A percentile compares a stretch with the other conserved stretches of the same genome.
Conservation (phyloP, 2,797 vertebrate species). For the Tauraco hartlaubi region DNA sequence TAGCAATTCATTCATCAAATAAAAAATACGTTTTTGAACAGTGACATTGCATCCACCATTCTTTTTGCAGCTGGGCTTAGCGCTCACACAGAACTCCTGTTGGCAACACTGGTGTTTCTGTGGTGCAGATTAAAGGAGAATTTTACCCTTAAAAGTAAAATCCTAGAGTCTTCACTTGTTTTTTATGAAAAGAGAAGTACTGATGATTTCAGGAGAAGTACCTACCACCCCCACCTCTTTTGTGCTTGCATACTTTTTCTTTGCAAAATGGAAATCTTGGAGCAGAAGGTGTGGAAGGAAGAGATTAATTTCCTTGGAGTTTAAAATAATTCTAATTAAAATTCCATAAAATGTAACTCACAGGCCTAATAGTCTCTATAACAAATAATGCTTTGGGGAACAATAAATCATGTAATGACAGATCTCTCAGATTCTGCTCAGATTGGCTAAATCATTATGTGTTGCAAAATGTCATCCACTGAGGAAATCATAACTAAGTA, state of each 20-base stretch:
- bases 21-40: background rate
- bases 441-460: slow-evolving; percentile 49
- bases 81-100: background rate
- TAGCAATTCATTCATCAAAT: slow-evolving; percentile 31
- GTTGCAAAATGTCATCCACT: slow-evolving; percentile 53
- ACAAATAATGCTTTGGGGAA: slow-evolving; percentile 50
- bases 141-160: background rate
- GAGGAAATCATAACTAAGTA: slow-evolving; percentile 47
- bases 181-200: background rate
- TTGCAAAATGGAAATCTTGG: slow-evolving; percentile 37
- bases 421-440: slow-evolving; percentile 2
- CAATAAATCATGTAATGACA: slow-evolving; percentile 60
- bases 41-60: background rate
- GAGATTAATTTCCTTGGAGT: slow-evolving; percentile 50
- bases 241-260: background rate
- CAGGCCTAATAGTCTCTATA: slow-evolving; percentile 21
- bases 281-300: background rate
- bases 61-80: background rate
- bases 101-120: background rate
- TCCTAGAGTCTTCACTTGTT: background rate
- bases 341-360: slow-evolving; percentile 20
- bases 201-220: background rate
- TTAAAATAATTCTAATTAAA: slow-evolving; percentile 56
- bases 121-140: background rate
- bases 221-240: background rate